Evolutionary conservation across 64 coral and sea anemone genomes (phyloP), one percentile per base, ranked within the genome.

Genomic region (Montipora capricornis): DNA sequence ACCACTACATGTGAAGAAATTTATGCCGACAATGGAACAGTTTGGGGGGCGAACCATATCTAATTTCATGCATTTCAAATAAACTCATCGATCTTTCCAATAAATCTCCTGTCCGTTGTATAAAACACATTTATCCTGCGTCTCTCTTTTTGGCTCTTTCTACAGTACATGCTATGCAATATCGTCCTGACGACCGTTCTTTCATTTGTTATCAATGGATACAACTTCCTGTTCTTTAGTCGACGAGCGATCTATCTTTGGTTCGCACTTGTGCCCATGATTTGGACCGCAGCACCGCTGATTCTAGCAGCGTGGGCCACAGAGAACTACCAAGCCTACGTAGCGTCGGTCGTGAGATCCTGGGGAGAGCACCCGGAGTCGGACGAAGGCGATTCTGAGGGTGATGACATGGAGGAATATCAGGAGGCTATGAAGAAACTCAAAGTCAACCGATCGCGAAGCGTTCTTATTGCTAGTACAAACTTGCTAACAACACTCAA

Each of bases 291-390:
- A 78, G 93, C 87, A 77, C 96, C 96, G 87, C 94, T 98, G 87
- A 89, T 91, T 37, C 24, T 98, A 74, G 96, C 94, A 88, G 96
- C 96, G 81, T 98, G 96, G 96, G 96, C 96, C 26, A 98, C 96
- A 71, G 96, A 98, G 48, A 98, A 91, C 20, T 95, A 98, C 60
- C 93, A 95, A 37, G 95, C 87, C 47, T 98, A 95, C 59, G 96
- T 95, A 3, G 78, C 82, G 3, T 93, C 94, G 24, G 96, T 98
- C 45, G 91, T 98, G 14, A 95, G 90, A 80, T 95, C 91, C 70
- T 98, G 96, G 96, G 96, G 93, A 13, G 94, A 95, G 87, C 94
- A 95, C 53, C 94, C 96, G 0, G 96, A 93, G 12, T 93, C 93
- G 9, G 94, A 97, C 69, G 94, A 95, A 87, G 91, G 93, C 82